Evolutionary conservation across 2,113 vertebrate species (phyloP).

Genomic region (Larimichthys crocea): DNA sequence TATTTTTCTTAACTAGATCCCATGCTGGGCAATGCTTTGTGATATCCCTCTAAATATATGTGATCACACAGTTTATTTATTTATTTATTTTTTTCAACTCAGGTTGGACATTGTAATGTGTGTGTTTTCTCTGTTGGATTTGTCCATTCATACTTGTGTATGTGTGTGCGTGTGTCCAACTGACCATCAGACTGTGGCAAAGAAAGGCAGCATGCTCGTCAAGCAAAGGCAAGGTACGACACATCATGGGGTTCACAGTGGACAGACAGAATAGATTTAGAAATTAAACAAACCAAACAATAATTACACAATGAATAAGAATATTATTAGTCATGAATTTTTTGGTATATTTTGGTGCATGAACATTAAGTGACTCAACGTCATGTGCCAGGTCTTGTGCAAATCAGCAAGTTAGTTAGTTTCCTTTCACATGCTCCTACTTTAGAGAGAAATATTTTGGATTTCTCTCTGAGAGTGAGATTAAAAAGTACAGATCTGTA

Average conservation of each 20-base stretch:
- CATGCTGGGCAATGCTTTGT: conserved; percentile 35
- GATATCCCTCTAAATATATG: background rate
- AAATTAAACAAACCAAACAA: background rate
- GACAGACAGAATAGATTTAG: background rate
- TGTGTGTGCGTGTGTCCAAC: conserved; percentile 1
- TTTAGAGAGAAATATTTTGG: background rate
- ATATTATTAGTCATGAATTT: background rate
- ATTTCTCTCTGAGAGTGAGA: background rate
- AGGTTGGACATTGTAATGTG: background rate
- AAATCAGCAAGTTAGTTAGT: background rate
- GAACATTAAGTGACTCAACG: background rate
- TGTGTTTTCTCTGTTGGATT: background rate
- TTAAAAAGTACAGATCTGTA: background rate
- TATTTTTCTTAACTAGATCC: conserved; percentile 32
- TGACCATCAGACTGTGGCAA: conserved; percentile 14
- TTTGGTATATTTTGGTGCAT: background rate
- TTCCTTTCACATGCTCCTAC: background rate
- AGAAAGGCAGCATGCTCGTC: background rate
- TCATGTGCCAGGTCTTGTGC: background rate
- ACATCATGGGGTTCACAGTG: conserved; percentile 30
- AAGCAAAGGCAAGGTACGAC: conserved; percentile 8
- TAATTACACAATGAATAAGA: background rate
- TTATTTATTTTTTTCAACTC: background rate
- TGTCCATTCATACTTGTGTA: background rate
- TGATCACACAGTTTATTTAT: too few species aligned